These are phyloP conservation scores for Sparidentex hasta DNA, from an alignment of 2,797 vertebrate species.

Conservation along the genomic window DNA sequence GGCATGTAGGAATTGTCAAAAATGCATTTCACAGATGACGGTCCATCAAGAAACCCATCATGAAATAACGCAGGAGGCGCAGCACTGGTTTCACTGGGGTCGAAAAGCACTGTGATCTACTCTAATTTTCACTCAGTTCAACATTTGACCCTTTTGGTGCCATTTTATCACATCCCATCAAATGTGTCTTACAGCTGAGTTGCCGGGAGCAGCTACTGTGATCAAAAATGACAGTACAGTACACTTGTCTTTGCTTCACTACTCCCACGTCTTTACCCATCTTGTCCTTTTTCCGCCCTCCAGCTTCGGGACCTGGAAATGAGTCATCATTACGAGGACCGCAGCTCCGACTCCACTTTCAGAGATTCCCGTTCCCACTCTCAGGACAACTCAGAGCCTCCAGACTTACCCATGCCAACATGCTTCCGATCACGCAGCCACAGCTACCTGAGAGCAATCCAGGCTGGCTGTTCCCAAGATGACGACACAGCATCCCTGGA, in stretches of 20 bases:
- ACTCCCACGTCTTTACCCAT: slow-evolving; percentile 3
- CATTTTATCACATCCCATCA: slow-evolving; percentile 4
- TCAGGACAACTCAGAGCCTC: slow-evolving; percentile 88
- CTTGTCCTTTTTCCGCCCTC: slow-evolving; percentile 29
- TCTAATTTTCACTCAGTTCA: neutral
- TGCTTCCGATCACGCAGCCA: slow-evolving; percentile 99
- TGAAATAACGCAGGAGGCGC: neutral
- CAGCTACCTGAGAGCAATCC: slow-evolving; percentile 99
- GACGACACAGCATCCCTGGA: slow-evolving; percentile 94
- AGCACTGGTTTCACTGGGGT: slow-evolving; percentile 1
- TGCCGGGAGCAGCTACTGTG: neutral
- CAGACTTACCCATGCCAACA: slow-evolving; percentile 94
- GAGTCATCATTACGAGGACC: slow-evolving; percentile 92
- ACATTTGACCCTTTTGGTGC: slow-evolving; percentile 14
- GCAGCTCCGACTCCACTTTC: slow-evolving; percentile 91
- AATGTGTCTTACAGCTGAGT: slow-evolving; percentile 12
- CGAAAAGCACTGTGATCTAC: neutral
- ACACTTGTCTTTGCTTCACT: neutral
- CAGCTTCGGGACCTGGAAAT: slow-evolving; percentile 92
- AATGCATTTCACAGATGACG: slow-evolving; percentile 15
- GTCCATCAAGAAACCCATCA: neutral
- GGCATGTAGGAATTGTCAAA: slow-evolving; percentile 27
- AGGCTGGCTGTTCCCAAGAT: slow-evolving; percentile 98
- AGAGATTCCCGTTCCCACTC: slow-evolving; percentile 90
- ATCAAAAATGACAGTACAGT: slow-evolving; percentile 2